Evolutionary conservation across 2,797 vertebrate genomes (phyloP), one percentile per base, ranked within the genome.

Genomic region (Diceros bicornis): DNA sequence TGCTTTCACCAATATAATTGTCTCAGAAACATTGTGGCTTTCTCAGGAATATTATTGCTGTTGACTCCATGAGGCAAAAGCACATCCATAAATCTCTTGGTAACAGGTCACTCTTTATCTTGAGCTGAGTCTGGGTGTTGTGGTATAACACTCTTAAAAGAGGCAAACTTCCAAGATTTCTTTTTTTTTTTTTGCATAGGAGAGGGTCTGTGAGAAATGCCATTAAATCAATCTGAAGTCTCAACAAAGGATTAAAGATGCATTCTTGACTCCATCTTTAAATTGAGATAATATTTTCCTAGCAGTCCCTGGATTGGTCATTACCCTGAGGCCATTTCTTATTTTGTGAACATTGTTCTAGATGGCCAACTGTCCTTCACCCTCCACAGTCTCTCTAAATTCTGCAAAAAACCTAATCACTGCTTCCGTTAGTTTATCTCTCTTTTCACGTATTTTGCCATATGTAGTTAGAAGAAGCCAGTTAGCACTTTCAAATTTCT

Each of bases 391-490:
- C 27, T 55, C 32, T 74, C n/a, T 69, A 59, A 68, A 32, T 64
- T 64, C 14, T 81, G 21, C 27, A 64, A 69, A 90, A 77, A 75
- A 44, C 18, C 18, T 21, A 69, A 84, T 71, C 2, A 66, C 14
- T 85, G 50, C 3, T 16, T 77, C 57, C 10, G 1, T 79, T 59
- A 64, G 1, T 47, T 72, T n/a, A 23, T 52, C 20, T 71, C 41
- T 75, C 32, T 59, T 96, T 64, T 87, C 66, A 89, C 14, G 61
- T 41, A 57, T 52, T 89, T 94, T 69, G 37, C 62, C 75, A 66
- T n/a, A 13, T 21, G 4, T 59, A 25, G 16, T 55, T 71, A 41
- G 72, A 71, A 90, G 47, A 78, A 74, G 25, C 3, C 29, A 69
- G 9, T 9, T 50, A 66, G 14, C 62, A 78, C 25, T 79, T 92